A percentile compares a stretch with the other conserved stretches of the same genome.
Conservation (phyloP, 2,888 invertebrate genomes). For the Drosophila affinis region DNA sequence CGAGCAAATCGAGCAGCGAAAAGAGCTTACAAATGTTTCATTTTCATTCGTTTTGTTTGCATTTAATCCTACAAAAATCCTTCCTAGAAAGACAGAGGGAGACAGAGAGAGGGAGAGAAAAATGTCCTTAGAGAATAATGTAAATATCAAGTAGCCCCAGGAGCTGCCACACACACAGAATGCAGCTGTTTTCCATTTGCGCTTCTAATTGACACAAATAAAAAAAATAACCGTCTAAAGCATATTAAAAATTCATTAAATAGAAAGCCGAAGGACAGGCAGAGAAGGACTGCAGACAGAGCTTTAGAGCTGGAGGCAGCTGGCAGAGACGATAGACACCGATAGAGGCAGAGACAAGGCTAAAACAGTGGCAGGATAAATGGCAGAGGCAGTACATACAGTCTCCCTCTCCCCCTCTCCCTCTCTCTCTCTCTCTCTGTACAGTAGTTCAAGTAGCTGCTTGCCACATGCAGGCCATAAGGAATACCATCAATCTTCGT, state of each 20-base stretch:
- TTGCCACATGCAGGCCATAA: slow-evolving; percentile 47
- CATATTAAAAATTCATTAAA: slow-evolving; percentile 76
- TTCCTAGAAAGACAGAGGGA: not conserved
- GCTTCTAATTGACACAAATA: slow-evolving; percentile 57
- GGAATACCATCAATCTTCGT: slow-evolving; percentile 70
- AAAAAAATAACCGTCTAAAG: slow-evolving; percentile 26
- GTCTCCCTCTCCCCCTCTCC: not conserved
- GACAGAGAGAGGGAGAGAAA: not conserved
- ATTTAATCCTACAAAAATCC: slow-evolving; percentile 46
- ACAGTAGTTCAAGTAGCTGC: slow-evolving; percentile 54
- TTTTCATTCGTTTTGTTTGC: slow-evolving; percentile 9
- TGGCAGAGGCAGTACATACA: slow-evolving; percentile 31
- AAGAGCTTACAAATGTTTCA: not conserved
- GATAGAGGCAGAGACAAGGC: slow-evolving; percentile 30
- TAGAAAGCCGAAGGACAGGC: slow-evolving; percentile 53
- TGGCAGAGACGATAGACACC: not conserved
- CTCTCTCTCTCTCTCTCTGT: not conserved
- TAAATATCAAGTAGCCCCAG: slow-evolving; percentile 40
- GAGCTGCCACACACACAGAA: not conserved
- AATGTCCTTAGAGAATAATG: slow-evolving; percentile 6
- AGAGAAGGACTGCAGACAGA: slow-evolving; percentile 8
- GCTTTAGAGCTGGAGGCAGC: not conserved
- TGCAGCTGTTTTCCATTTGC: slow-evolving; percentile 42
- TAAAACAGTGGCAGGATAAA: slow-evolving; percentile 52
- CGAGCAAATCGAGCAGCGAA: not conserved